These are phyloP conservation scores for Tricholaema leucomelas DNA, from an alignment of 2,113 vertebrate species.

Conservation along the genomic window DNA sequence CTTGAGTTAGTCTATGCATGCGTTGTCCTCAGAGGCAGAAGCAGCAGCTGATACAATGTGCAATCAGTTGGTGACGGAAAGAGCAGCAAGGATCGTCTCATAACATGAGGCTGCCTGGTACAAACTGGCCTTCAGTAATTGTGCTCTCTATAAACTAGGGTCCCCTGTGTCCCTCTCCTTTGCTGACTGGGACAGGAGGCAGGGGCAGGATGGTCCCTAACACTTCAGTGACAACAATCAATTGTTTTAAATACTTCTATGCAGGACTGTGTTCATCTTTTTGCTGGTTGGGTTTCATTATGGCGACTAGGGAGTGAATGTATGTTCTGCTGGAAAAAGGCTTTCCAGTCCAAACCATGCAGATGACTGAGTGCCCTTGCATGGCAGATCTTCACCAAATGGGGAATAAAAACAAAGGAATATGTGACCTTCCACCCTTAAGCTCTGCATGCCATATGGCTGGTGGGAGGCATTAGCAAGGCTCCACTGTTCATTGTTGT, in stretches of 20 bases:
- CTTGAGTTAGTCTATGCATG: neutral
- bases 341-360: neutral
- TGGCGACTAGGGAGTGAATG: neutral
- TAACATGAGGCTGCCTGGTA: neutral
- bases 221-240: neutral
- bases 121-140: neutral
- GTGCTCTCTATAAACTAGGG: neutral
- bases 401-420: constrained; percentile 10
- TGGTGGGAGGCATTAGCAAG: constrained; percentile 59
- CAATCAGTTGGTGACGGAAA: neutral
- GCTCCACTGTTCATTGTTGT: constrained; percentile 25
- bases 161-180: neutral
- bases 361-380: neutral
- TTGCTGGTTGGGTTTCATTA: neutral
- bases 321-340: neutral
- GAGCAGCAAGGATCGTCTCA: neutral
- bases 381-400: neutral
- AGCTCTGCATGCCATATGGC: constrained; percentile 11
- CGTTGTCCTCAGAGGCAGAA: neutral
- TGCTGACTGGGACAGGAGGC: neutral
- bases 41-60: neutral
- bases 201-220: neutral
- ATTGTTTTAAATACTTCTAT: neutral
- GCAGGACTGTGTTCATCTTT: neutral
- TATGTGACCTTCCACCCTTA: constrained; percentile 57